phyloP scores from a whole-genome alignment of 2,888 invertebrate genomes.

The Norana najaformis region DNA sequence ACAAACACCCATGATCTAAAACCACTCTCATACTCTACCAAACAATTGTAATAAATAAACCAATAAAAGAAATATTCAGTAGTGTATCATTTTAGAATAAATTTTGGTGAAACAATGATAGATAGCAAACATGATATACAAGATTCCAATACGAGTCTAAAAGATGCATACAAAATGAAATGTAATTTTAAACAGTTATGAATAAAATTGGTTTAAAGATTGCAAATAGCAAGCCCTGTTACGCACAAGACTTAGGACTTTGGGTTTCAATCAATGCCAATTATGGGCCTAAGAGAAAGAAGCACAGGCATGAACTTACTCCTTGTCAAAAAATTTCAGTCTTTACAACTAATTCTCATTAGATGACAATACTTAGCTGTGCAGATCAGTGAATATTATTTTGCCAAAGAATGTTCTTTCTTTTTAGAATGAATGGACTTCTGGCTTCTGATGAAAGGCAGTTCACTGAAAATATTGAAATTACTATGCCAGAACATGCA shows the following conservation, averaged over 20 bases:
- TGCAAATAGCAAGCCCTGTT: not conserved
- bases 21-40: not conserved
- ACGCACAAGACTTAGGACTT: no score
- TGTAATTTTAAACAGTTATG: not conserved
- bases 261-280: not conserved
- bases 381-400: not conserved
- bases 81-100: not conserved
- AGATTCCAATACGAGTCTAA: not conserved
- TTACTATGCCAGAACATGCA: no score
- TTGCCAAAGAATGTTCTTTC: not conserved
- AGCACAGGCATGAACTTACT: not conserved
- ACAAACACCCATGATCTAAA: no score
- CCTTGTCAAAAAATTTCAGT: not conserved
- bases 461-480: no score
- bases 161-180: not conserved
- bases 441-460: no score
- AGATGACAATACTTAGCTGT: no score
- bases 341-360: not conserved
- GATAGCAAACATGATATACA: not conserved
- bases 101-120: not conserved
- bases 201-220: not conserved
- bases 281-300: not conserved
- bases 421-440: no score
- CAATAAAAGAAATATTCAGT: not conserved
- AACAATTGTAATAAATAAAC: not conserved